Evolutionary conservation across 2,113 vertebrate species (phyloP), one percentile per base, ranked within the genome.

Genomic region (Tupaia tana): DNA sequence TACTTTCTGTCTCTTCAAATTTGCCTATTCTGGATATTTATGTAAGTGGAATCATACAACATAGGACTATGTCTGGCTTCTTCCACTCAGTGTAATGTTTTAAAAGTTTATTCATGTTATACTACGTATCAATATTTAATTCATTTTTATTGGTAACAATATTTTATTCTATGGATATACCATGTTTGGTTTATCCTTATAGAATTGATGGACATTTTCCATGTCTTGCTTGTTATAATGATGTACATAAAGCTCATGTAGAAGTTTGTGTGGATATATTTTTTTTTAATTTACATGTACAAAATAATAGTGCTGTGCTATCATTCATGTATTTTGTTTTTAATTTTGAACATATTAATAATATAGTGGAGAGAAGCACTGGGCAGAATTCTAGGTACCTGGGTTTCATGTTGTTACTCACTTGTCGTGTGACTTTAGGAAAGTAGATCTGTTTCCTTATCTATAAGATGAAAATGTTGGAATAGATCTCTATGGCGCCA

Each of bases 261-360:
- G 59, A 86, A 66, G 13, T 90, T 90, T 87, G 24, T 59, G 43
- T 66, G 83, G 16, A 70, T 58, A 70, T 92, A 43, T 25, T 71
- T n/a, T n/a, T 56, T 43, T 84, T 43, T 43, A 80, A 81, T 73
- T 79, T 66, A 31, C 29, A 15, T 86, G 12, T 89, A 74, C 67
- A 66, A 77, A 90, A 77, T 90, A 70, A 78, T 83, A 19, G 56
- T 66, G 61, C 13, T 81, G 31, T 83, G 54, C 43, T 77, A 15
- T 90, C 79, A 18, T 27, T 89, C 52, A 22, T 92, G 19, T 81
- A 9, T 88, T 94, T 82, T 88, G 11, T 88, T 94, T 82, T 88
- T 63, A 71, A 83, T 91, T 73, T 78, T 54, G 16, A 67, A 54
- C 80, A 66, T 85, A 54, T 86, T 93, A 15, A 31, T 67, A 29